phyloP scores from a whole-genome alignment of 2,888 invertebrate species.

The Sarcophaga caerulescens region DNA sequence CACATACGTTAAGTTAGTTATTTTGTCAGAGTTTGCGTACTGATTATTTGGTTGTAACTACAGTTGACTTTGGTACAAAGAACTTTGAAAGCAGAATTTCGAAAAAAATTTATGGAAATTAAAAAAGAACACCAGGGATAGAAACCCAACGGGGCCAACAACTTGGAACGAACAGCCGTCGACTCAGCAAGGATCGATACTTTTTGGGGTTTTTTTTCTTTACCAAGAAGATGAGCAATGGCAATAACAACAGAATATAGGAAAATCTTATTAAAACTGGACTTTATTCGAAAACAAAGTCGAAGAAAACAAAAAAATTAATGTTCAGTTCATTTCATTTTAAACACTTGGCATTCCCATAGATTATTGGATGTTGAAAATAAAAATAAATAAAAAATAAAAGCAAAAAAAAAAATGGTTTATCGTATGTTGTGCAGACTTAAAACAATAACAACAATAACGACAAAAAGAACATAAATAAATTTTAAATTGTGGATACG shows the following conservation, averaged over 20 bases:
- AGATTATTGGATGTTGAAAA: not conserved
- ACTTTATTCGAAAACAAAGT: not conserved
- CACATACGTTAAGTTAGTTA: not conserved
- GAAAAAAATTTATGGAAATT: not conserved
- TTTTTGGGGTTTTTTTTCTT: constrained; percentile 1
- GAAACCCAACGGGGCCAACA: not conserved
- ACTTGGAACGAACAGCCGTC: constrained; percentile 36
- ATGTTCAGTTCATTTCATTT: not conserved
- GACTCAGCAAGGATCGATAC: constrained; percentile 65
- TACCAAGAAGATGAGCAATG: constrained; percentile 20
- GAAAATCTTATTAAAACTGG: not conserved
- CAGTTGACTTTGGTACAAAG: not conserved
- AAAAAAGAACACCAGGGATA: not conserved
- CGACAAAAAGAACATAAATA: constrained; percentile 15
- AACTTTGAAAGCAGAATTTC: not conserved
- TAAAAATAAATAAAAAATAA: too few relatives aligned
- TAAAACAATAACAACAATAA: constrained; percentile 45
- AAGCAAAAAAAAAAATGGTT: not conserved
- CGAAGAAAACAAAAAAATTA: not conserved
- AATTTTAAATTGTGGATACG: constrained; percentile 37
- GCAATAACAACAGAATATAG: constrained; percentile 10
- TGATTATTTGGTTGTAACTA: not conserved
- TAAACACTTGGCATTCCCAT: constrained; percentile 29
- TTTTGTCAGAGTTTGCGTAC: constrained; percentile 12
- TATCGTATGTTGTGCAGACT: constrained; percentile 64